These are phyloP conservation scores for Ceratina calcarata DNA, from an alignment of 1,140 invertebrate species.

Conservation along the genomic window DNA sequence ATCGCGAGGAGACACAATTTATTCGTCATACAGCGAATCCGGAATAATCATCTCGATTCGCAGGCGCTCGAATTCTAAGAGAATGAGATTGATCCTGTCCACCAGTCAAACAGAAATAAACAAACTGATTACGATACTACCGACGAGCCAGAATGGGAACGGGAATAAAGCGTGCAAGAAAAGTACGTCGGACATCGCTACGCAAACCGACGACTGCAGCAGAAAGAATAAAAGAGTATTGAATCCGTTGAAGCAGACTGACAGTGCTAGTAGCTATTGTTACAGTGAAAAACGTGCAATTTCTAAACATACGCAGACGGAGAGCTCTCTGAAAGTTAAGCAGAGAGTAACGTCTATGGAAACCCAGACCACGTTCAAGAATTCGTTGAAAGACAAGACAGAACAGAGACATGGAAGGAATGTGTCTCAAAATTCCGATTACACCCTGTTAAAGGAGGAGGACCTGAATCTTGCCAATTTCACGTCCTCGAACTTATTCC, in stretches of 20 bases:
- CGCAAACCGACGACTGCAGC: conserved; percentile 76
- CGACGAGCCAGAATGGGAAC: conserved; percentile 46
- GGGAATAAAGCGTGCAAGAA: conserved; percentile 42
- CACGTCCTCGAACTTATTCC: conserved; percentile 77
- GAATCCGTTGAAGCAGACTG: conserved; percentile 58
- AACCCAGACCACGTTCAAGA: conserved; percentile 77
- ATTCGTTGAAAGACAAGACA: conserved; percentile 62
- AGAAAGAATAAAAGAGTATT: conserved; percentile 56
- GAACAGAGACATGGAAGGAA: conserved; percentile 64
- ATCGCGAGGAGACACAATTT: conserved; percentile 2
- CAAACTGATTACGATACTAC: conserved; percentile 67
- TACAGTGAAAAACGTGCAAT: conserved; percentile 70
- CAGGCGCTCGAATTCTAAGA: conserved; percentile 53
- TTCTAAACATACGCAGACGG: conserved; percentile 81
- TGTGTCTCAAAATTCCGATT: conserved; percentile 53
- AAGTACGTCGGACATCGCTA: conserved; percentile 67
- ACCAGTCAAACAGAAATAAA: conserved; percentile 20
- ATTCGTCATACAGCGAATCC: too few species aligned
- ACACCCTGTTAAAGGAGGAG: conserved; percentile 66
- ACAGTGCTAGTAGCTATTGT: conserved; percentile 51
- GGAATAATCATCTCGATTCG: conserved; percentile 5
- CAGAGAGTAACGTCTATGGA: conserved; percentile 73
- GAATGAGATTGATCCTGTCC: conserved; percentile 26
- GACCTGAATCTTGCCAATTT: conserved; percentile 70
- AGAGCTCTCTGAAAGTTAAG: conserved; percentile 66